These are phyloP conservation scores for human DNA, from an alignment of 2,113 vertebrate species.

Conservation along the genomic window GRCh38 chr4:8836501-8837000, in stretches of 20 bases:
- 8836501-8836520: fast-evolving
- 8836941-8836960: too few species aligned
- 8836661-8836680: fast-evolving
- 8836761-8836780: fast-evolving
- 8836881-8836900: not conserved
- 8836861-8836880: fast-evolving
- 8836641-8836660: too few species aligned
- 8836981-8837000: fast-evolving
- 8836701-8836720: too few species aligned
- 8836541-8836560: fast-evolving
- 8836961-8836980: not conserved
- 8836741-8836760: fast-evolving
- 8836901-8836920: fast-evolving
- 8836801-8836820: fast-evolving
- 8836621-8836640: not conserved
- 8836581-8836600: not conserved
- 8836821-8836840: fast-evolving
- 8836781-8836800: fast-evolving
- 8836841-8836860: fast-evolving
- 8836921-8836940: fast-evolving
- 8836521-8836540: fast-evolving
- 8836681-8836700: fast-evolving
- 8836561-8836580: fast-evolving
- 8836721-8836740: too few species aligned
- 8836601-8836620: fast-evolving